phyloP scores from a whole-genome alignment of 2,113 vertebrate genomes.

The Pelvicachromis taeniatus region DNA sequence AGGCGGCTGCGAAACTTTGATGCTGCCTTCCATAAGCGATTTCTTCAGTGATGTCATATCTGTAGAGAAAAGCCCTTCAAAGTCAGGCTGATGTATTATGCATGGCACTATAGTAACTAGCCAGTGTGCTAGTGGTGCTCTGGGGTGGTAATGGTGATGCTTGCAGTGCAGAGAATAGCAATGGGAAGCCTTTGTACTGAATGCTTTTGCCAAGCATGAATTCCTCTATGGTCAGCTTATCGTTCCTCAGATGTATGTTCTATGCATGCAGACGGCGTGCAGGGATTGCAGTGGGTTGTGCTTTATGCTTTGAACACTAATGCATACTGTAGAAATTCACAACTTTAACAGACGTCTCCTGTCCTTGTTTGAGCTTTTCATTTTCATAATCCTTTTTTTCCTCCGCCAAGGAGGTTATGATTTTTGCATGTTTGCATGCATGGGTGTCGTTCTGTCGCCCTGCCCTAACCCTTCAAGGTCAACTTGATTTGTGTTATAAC shows the following conservation, averaged over 20 bases:
- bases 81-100: conserved; percentile 50
- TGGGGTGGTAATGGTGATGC: conserved; percentile 39
- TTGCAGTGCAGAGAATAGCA: conserved; percentile 33
- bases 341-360: background rate
- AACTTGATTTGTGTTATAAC: background rate
- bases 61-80: conserved; percentile 58
- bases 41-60: conserved; percentile 48
- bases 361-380: background rate
- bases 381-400: background rate
- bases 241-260: background rate
- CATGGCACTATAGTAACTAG: conserved; percentile 42
- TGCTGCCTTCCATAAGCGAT: conserved; percentile 20
- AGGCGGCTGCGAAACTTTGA: conserved; percentile 12
- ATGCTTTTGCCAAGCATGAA: background rate
- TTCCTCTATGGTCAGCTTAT: background rate
- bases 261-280: background rate
- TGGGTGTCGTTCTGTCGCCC: background rate
- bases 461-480: background rate
- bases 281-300: background rate
- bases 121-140: conserved; percentile 22
- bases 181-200: conserved; percentile 24
- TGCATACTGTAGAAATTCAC: background rate
- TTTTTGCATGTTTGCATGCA: background rate
- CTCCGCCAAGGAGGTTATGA: background rate
- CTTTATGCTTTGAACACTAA: background rate